A percentile compares a stretch with the other conserved stretches of the same genome.
These are phyloP conservation scores for Etheostoma spectabile DNA, from an alignment of 2,113 vertebrate genomes.

Conservation along the genomic window DNA sequence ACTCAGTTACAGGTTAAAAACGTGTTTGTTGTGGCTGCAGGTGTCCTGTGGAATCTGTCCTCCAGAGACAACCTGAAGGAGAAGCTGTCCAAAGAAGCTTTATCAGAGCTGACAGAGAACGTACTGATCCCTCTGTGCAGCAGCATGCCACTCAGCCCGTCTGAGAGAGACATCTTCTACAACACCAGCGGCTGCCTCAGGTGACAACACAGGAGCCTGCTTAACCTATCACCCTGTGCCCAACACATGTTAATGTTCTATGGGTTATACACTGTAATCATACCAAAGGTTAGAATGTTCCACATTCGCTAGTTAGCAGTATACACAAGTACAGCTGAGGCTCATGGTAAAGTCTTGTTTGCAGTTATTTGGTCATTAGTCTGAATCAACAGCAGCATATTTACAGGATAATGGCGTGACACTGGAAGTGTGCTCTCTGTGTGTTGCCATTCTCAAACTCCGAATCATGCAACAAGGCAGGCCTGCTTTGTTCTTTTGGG, in stretches of 20 bases:
- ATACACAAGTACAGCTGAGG: not conserved
- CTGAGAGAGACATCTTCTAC: conserved; percentile 92
- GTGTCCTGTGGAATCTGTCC: conserved; percentile 97
- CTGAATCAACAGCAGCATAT: no score
- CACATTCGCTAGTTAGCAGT: not conserved
- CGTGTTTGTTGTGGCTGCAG: conserved; percentile 71
- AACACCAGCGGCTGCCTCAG: conserved; percentile 96
- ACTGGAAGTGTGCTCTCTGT: no score
- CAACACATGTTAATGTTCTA: not conserved
- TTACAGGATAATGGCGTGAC: no score
- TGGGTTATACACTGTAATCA: not conserved
- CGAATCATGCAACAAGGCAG: no score
- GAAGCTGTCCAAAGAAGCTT: conserved; percentile 88
- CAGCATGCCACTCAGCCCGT: conserved; percentile 84
- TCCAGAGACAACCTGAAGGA: conserved; percentile 96
- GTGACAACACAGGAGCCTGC: conserved; percentile 71
- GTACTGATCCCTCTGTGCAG: conserved; percentile 90
- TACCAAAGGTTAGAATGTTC: not conserved
- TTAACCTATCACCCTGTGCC: not conserved
- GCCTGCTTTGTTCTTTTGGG: no score
- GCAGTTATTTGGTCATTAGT: not conserved
- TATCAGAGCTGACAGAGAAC: conserved; percentile 90
- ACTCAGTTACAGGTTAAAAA: not conserved
- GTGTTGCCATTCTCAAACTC: no score
- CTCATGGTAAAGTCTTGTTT: not conserved